phyloP scores from a whole-genome alignment of 2,888 invertebrate species.

The Falcaria lacertinaria region DNA sequence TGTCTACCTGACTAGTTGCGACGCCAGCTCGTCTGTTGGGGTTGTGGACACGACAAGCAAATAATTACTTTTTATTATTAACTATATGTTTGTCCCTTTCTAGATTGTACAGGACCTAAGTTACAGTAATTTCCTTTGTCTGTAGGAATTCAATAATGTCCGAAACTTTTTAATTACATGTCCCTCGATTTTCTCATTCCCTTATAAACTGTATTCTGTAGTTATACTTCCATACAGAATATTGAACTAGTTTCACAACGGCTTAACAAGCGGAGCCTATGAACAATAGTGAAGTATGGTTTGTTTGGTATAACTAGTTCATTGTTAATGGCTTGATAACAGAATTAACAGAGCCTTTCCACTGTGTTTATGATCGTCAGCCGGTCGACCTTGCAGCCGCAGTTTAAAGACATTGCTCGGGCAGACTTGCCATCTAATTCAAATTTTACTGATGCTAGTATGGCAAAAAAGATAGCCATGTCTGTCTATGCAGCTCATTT shows the following conservation, averaged over 20 bases:
- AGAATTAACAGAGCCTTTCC: slow-evolving; percentile 2
- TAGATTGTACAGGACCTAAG: too few species aligned
- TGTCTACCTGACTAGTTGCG: too few species aligned
- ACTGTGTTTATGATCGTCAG: slow-evolving; percentile 10
- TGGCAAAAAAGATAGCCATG: too few species aligned
- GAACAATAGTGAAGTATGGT: background rate
- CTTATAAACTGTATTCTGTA: too few species aligned
- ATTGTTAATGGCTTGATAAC: background rate
- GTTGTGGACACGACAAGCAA: background rate
- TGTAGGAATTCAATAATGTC: too few species aligned
- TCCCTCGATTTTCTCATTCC: too few species aligned
- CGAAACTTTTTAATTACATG: too few species aligned
- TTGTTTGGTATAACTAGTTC: slow-evolving; percentile 1
- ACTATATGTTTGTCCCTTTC: background rate
- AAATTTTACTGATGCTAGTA: too few species aligned
- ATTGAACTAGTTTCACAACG: background rate
- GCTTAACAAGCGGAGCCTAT: background rate
- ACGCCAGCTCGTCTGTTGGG: slow-evolving; percentile 19
- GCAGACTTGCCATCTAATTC: too few species aligned
- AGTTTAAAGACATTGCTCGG: slow-evolving; percentile 1
- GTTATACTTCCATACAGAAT: too few species aligned
- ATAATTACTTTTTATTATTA: background rate
- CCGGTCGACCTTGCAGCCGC: slow-evolving; percentile 19
- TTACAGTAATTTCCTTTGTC: too few species aligned
- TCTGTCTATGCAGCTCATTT: too few species aligned